Conservation (phyloP, 1,140 invertebrate species). For the Drosophila lini region DNA sequence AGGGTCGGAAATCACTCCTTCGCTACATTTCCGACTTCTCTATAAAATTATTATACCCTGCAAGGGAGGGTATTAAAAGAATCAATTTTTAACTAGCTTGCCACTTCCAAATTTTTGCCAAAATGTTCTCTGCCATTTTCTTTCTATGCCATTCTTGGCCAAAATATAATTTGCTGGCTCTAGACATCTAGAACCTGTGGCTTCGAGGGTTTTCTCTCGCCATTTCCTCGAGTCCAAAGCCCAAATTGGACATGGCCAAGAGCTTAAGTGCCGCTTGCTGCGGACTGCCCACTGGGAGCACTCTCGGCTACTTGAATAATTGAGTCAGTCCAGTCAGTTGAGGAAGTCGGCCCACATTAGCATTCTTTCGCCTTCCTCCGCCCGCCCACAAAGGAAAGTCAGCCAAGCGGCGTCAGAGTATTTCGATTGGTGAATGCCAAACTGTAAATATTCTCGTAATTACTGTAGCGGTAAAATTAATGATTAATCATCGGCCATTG, state of each 20-base stretch:
- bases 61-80: neutral
- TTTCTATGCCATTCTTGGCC: slow-evolving; percentile 13
- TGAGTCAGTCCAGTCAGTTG: slow-evolving; percentile 14
- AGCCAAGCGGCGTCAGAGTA: slow-evolving; percentile 24
- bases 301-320: slow-evolving; percentile 29
- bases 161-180: slow-evolving; percentile 32
- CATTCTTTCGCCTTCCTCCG: slow-evolving; percentile 8
- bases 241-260: slow-evolving; percentile 45
- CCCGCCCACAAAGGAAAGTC: slow-evolving; percentile 31
- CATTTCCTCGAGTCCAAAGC: neutral
- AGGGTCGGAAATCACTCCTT: too few species aligned
- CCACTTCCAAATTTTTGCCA: neutral
- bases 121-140: neutral
- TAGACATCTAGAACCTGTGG: slow-evolving; percentile 38
- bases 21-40: too few species aligned
- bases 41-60: too few species aligned
- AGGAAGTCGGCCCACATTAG: slow-evolving; percentile 46
- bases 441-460: slow-evolving; percentile 43
- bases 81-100: slow-evolving; percentile 7
- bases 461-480: slow-evolving; percentile 35
- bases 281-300: slow-evolving; percentile 42
- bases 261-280: slow-evolving; percentile 24
- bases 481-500: slow-evolving; percentile 36
- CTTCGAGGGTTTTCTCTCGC: slow-evolving; percentile 18
- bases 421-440: slow-evolving; percentile 30